phyloP scores from a whole-genome alignment of 2,797 vertebrate species.

The Tenualosa thibaudeaui region DNA sequence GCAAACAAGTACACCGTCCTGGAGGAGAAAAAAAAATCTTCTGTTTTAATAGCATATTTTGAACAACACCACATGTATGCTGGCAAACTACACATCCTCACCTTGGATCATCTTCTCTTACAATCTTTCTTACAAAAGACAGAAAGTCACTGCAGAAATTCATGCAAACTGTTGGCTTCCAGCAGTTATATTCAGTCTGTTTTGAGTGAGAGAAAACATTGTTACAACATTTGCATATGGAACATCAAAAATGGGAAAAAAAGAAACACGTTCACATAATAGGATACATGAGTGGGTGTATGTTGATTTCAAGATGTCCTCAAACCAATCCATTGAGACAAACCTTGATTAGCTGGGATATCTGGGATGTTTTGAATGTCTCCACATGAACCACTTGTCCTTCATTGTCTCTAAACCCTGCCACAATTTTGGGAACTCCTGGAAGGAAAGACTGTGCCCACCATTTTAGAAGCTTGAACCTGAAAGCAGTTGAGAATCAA shows the following conservation, averaged over 20 bases:
- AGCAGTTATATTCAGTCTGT: slow-evolving; percentile 84
- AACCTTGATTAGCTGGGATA: slow-evolving; percentile 88
- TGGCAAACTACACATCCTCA: slow-evolving; percentile 53
- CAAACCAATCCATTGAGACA: background rate
- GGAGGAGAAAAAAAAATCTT: slow-evolving; percentile 32
- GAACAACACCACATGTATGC: background rate
- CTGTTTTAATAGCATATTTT: background rate
- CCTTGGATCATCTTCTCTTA: slow-evolving; percentile 80
- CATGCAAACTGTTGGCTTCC: slow-evolving; percentile 92
- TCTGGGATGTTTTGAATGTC: slow-evolving; percentile 82
- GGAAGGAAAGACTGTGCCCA: slow-evolving; percentile 85
- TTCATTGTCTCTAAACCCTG: slow-evolving; percentile 85
- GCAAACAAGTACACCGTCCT: slow-evolving; percentile 86
- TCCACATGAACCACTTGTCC: slow-evolving; percentile 80
- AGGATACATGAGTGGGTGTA: background rate
- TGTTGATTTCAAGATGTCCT: background rate
- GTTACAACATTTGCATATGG: background rate
- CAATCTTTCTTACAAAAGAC: slow-evolving; percentile 77
- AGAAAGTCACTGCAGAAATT: slow-evolving; percentile 89
- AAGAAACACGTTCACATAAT: background rate
- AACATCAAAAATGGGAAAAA: background rate
- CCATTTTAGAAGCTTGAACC: slow-evolving; percentile 83
- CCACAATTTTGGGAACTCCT: slow-evolving; percentile 84
- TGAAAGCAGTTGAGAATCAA: slow-evolving; percentile 42
- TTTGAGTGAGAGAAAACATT: slow-evolving; percentile 13